phyloP scores from a whole-genome alignment of 2,113 vertebrate genomes.

The Tiliqua scincoides region DNA sequence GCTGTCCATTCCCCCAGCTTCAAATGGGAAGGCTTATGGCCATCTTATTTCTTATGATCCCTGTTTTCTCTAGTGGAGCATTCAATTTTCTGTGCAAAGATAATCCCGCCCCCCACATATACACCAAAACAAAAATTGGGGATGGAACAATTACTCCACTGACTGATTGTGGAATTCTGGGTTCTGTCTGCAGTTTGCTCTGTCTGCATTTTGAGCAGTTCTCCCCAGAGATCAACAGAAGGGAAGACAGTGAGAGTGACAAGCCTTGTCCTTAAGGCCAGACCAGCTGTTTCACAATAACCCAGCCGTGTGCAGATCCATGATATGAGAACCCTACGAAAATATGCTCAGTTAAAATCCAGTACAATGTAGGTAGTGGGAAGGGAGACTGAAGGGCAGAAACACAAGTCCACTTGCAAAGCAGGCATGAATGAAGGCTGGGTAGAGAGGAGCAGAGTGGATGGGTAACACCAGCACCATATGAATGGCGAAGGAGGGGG shows the following conservation, averaged over 20 bases:
- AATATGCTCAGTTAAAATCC: not conserved
- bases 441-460: not conserved
- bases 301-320: not conserved
- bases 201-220: not conserved
- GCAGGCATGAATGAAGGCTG: not conserved
- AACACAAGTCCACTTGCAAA: rapidly evolving
- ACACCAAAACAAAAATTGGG: not conserved
- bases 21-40: not conserved
- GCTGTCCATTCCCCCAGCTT: not conserved
- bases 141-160: no score
- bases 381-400: no score
- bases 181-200: not conserved
- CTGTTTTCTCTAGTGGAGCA: not conserved
- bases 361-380: not conserved
- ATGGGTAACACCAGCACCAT: not conserved
- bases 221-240: not conserved
- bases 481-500: not conserved
- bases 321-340: not conserved
- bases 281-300: not conserved
- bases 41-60: not conserved
- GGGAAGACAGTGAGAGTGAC: not conserved
- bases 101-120: not conserved
- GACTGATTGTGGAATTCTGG: not conserved
- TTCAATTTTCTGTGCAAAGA: no score
- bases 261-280: not conserved